A percentile compares a stretch with the other conserved stretches of the same genome.
phyloP scores from a whole-genome alignment of 2,113 vertebrate species.

The Mystacornis crossleyi region DNA sequence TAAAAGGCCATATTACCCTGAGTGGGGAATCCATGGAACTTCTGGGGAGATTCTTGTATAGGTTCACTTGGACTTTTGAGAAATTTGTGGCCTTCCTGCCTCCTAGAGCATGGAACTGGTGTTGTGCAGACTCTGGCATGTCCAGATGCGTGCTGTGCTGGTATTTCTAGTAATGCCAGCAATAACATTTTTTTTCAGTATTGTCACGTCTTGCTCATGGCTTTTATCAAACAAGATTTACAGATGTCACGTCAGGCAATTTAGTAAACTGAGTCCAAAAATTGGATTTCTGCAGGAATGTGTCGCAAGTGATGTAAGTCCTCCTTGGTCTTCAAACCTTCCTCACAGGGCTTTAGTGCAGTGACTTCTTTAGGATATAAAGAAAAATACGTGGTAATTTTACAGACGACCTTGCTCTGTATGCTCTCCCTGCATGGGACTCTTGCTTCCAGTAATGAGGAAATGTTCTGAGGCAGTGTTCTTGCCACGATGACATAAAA shows the following conservation, averaged over 20 bases:
- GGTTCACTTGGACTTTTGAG: neutral
- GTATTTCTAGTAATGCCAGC: neutral
- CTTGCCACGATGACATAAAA: neutral
- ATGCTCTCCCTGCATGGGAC: neutral
- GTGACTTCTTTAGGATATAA: neutral
- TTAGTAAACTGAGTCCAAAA: neutral
- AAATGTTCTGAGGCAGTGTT: neutral
- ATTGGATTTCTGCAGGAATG: neutral
- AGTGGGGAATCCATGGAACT: neutral
- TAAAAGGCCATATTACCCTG: neutral
- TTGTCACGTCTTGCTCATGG: neutral
- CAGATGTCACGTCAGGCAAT: neutral
- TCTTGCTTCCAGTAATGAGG: neutral
- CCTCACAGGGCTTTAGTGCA: neutral
- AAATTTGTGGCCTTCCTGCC: neutral
- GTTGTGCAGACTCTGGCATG: neutral
- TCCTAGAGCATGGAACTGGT: neutral
- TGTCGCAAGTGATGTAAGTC: neutral
- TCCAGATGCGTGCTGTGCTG: neutral
- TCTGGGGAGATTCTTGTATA: neutral
- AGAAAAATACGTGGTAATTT: neutral
- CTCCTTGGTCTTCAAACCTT: neutral
- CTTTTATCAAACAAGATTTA: neutral
- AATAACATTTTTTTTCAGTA: neutral
- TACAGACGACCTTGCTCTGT: neutral